Evolutionary conservation across 2,113 vertebrate species (phyloP).

Genomic region (Nicator chloris): DNA sequence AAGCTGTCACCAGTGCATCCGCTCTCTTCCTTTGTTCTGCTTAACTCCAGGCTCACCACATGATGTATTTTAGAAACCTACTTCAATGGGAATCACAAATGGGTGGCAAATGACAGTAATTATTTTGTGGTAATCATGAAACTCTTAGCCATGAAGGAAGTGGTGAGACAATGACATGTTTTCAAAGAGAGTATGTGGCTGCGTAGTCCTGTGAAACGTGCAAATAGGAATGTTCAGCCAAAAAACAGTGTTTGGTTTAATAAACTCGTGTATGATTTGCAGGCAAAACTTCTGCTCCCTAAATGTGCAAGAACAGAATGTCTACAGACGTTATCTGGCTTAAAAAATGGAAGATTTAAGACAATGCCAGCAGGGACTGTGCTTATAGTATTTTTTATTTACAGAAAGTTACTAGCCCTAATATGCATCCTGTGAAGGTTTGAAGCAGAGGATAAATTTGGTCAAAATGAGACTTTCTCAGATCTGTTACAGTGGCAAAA

Average conservation of each 20-base stretch:
- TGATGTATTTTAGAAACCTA: not conserved
- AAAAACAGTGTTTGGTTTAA: not conserved
- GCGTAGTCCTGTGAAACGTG: not conserved
- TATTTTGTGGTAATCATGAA: conserved; percentile 12
- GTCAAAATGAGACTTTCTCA: not conserved
- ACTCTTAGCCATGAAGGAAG: conserved; percentile 9
- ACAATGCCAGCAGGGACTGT: not conserved
- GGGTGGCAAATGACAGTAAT: not conserved
- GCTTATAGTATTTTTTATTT: not conserved
- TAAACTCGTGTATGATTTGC: not conserved
- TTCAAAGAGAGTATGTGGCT: not conserved
- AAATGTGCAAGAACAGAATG: not conserved
- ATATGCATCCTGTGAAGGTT: not conserved
- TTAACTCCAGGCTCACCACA: not conserved
- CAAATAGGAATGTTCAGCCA: accelerated
- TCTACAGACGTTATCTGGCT: not conserved
- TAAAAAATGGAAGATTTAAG: not conserved
- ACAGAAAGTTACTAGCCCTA: not conserved
- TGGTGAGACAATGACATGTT: not conserved
- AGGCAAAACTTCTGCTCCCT: not conserved
- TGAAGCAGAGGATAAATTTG: not conserved
- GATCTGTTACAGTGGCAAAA: not conserved
- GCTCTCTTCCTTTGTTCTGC: not conserved
- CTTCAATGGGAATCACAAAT: not conserved
- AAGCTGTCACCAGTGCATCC: accelerated